These are phyloP conservation scores for Amiota communis DNA, from an alignment of 2,888 invertebrate genomes.

Conservation along the genomic window DNA sequence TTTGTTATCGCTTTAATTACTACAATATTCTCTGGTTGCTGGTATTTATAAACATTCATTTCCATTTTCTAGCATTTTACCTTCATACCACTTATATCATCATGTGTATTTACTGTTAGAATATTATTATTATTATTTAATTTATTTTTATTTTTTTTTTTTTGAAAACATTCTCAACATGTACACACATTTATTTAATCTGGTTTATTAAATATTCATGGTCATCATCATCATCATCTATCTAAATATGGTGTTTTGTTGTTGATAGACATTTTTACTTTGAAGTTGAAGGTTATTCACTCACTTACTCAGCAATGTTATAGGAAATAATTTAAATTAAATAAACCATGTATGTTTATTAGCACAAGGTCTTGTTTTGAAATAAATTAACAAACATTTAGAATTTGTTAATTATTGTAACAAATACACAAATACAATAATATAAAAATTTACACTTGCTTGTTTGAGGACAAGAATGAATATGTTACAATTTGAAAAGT, in stretches of 20 bases:
- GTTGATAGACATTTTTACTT: not conserved
- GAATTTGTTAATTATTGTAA: conserved; percentile 18
- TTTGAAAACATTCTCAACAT: too few species aligned
- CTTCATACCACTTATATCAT: too few species aligned
- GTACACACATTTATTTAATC: not conserved
- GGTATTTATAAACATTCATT: too few species aligned
- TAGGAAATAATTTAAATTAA: not conserved
- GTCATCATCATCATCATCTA: conserved; percentile 2
- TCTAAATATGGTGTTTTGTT: not conserved
- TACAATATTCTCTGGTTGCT: too few species aligned
- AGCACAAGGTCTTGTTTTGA: conserved; percentile 10
- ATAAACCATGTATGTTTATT: not conserved
- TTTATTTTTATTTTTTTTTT: not conserved
- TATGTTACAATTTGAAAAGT: conserved; percentile 15
- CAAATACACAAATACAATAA: not conserved
- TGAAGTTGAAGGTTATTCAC: conserved; percentile 8
- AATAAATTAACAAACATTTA: not conserved
- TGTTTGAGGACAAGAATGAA: not conserved
- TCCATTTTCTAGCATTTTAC: too few species aligned
- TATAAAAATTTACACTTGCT: too few species aligned
- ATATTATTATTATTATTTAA: not conserved
- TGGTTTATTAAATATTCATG: conserved; percentile 22
- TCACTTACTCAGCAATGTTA: not conserved
- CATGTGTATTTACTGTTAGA: not conserved
- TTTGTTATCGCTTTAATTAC: too few species aligned